Evolutionary conservation across 2,888 invertebrate species (phyloP).

Genomic region (Phaonia tiefii): DNA sequence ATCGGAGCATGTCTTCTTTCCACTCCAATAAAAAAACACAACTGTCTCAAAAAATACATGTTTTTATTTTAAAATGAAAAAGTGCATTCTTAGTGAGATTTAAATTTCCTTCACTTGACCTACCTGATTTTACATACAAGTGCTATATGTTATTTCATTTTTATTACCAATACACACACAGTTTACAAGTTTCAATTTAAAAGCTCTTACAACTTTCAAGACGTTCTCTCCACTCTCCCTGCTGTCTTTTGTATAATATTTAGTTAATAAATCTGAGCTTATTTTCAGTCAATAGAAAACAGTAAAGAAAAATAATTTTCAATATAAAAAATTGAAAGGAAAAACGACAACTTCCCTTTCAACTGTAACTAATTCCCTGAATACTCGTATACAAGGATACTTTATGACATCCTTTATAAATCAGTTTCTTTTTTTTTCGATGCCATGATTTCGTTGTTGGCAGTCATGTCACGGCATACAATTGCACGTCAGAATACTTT

Average conservation of each 20-base stretch:
- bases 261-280: background rate
- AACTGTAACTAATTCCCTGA: conserved; percentile 21
- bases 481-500: conserved; percentile 11
- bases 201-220: too few relatives aligned
- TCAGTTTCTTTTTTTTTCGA: background rate
- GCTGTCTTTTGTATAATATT: background rate
- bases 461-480: conserved; percentile 49
- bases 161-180: too few relatives aligned
- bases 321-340: conserved; percentile 28
- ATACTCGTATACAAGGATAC: too few relatives aligned
- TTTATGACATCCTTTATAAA: conserved; percentile 2
- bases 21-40: too few relatives aligned
- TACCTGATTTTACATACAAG: too few relatives aligned
- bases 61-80: too few relatives aligned
- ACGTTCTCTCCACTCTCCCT: background rate
- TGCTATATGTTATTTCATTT: too few relatives aligned
- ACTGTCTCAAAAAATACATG: too few relatives aligned
- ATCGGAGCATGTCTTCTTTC: too few relatives aligned
- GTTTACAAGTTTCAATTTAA: too few relatives aligned
- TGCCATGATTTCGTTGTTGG: background rate
- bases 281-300: background rate
- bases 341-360: conserved; percentile 23
- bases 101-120: too few relatives aligned
- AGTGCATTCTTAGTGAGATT: too few relatives aligned
- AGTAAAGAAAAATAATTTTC: background rate